Conservation (phyloP, 2,888 invertebrate genomes). For the Aspidapion aeneum region DNA sequence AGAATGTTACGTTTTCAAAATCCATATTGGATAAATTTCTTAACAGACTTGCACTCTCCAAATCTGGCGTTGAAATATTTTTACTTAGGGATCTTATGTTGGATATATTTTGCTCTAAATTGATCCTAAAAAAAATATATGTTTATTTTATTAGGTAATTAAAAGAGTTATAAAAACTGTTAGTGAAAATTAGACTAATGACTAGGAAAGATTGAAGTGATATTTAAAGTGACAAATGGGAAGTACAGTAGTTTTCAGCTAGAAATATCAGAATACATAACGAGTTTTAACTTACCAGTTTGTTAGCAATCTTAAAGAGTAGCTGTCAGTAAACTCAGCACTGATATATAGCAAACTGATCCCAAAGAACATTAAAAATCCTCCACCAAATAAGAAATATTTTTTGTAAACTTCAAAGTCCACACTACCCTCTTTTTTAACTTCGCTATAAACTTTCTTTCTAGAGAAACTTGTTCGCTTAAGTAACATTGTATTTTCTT, state of each 20-base stretch:
- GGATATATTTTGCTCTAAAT: constrained; percentile 22
- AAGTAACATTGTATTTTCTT: constrained; percentile 24
- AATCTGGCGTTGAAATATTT: background rate
- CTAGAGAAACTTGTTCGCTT: constrained; percentile 19
- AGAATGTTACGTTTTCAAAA: background rate
- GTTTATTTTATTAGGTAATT: background rate
- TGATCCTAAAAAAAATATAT: constrained; percentile 18
- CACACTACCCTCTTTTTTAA: constrained; percentile 27
- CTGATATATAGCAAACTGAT: constrained; percentile 31
- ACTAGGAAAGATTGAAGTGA: too few relatives aligned
- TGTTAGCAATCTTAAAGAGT: constrained; percentile 34
- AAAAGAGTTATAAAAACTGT: background rate
- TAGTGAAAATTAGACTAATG: too few relatives aligned
- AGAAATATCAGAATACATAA: too few relatives aligned
- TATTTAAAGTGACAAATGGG: too few relatives aligned
- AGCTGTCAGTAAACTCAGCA: constrained; percentile 30
- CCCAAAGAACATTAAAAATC: constrained; percentile 30
- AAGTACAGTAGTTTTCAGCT: too few relatives aligned
- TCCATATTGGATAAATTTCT: background rate
- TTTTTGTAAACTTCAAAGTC: constrained; percentile 34
- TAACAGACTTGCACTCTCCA: background rate
- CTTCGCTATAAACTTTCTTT: constrained; percentile 35
- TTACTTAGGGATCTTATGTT: constrained; percentile 12
- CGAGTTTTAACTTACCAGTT: constrained; percentile 39
- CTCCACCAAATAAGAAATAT: constrained; percentile 38